Base-by-base conservation (phyloP, 2,113 vertebrate species). In the Platysteira castanea region DNA sequence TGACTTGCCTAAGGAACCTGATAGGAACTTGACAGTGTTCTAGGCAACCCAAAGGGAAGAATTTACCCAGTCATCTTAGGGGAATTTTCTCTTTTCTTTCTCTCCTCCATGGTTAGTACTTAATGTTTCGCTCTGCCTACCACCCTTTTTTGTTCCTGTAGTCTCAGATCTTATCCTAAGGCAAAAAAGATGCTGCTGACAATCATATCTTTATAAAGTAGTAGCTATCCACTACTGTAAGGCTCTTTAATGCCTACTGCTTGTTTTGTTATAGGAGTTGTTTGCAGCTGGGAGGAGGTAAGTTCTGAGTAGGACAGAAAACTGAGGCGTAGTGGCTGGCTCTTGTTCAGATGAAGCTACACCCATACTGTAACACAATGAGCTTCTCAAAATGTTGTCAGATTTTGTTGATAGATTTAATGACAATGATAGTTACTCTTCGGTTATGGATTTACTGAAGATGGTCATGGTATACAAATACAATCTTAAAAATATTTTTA, bases 1-100 rank as follows among this genome's bases (percentile, higher is more conserved):
- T 90, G n/a, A 68, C 74, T 95, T 89, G 93, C 74, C 60, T 56
- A 30, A 89, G 52, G 93, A 89, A 35, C 77, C 19, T 71, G 52
- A 31, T 47, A 90, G 88, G 68, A 80, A 63, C 63, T 59, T 61
- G n/a, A 61, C 63, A 42, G 33, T 76, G 24, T 84, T 95, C 39
- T 86, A 42, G 59, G 47, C 50, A 93, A 57, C 47, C 10, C 6
- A 2, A 59, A 92, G 37, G 50, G 75, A 90, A 77, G 54, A 95
- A 86, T 74, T 93, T 73, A 70, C 46, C 33, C 17, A 87, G 47
- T 67, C 35, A 42, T 87, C 39, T 78, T 41, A 31, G 39, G 47
- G 69, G 39, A 81, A 54, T 89, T 92, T 94, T 71, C 41, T 68
- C 22, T 65, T 50, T 67, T 53, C 16, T 59, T 57, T n/a, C 68